Percentiles rank a stretch among this genome's conserved stretches.
phyloP scores from a whole-genome alignment of 2,888 invertebrate genomes.

The Caenorhabditis imperialis region DNA sequence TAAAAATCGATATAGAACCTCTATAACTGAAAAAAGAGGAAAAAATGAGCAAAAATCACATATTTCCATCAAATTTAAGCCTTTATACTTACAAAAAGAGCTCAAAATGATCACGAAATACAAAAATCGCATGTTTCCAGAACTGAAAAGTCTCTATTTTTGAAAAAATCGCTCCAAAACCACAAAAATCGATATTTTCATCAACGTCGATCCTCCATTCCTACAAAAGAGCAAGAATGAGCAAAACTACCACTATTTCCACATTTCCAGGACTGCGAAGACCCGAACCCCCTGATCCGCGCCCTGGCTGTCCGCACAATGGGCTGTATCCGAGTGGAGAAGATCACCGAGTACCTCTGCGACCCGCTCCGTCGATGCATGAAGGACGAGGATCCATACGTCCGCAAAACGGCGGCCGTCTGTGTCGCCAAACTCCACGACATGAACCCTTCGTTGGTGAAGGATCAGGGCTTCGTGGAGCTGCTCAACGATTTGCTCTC shows the following conservation, averaged over 20 bases:
- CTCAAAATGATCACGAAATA: too few relatives aligned
- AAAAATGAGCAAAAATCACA: too few relatives aligned
- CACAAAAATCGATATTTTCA: too few relatives aligned
- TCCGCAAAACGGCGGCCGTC: conserved; percentile 98
- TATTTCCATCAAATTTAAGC: too few relatives aligned
- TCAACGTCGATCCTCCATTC: too few relatives aligned
- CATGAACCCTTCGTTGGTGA: conserved; percentile 86
- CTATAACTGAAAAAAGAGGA: too few relatives aligned
- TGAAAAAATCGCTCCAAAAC: too few relatives aligned
- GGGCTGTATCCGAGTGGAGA: conserved; percentile 99
- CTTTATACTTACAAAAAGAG: too few relatives aligned
- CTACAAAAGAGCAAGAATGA: background rate
- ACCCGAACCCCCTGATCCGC: conserved; percentile 97
- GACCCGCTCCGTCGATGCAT: conserved; percentile 90
- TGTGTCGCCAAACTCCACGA: conserved; percentile 99
- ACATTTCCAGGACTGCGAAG: conserved; percentile 91
- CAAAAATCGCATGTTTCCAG: too few relatives aligned
- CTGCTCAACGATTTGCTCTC: conserved; percentile 95
- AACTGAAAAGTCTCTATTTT: too few relatives aligned
- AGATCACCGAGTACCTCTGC: conserved; percentile 98
- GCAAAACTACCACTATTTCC: background rate
- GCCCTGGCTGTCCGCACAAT: conserved; percentile 98
- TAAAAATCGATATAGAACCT: too few relatives aligned
- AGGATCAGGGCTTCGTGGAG: conserved; percentile 91
- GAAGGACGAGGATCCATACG: conserved; percentile 94